These are phyloP conservation scores for Ophiothrix spiculata DNA, from an alignment of 35 echinoderm and acorn worm species.

Conservation along the genomic window DNA sequence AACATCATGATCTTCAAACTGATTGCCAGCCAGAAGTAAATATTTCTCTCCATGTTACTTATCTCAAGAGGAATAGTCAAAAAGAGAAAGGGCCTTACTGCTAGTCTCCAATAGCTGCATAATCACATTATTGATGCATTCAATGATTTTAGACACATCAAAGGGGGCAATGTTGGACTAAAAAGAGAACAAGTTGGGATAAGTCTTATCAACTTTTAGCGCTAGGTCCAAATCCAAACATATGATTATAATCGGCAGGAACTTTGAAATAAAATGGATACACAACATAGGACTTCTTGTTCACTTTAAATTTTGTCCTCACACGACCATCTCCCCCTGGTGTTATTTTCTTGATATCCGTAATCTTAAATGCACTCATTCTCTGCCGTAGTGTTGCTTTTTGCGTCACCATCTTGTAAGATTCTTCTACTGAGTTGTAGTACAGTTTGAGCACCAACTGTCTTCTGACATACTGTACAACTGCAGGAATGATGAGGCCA, in stretches of 20 bases:
- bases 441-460: conserved; percentile 69
- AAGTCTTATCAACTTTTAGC: too few relatives aligned
- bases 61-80: too few relatives aligned
- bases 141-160: too few relatives aligned
- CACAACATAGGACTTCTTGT: conserved; percentile 39
- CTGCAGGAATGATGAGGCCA: conserved; percentile 43
- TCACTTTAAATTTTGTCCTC: conserved; percentile 61
- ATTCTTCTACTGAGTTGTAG: conserved; percentile 57
- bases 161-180: too few relatives aligned
- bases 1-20: too few relatives aligned
- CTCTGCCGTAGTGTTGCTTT: conserved; percentile 19
- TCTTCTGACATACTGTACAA: conserved; percentile 35
- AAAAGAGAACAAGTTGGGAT: too few relatives aligned
- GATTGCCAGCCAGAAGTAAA: too few relatives aligned
- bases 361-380: conserved; percentile 12
- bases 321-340: too few relatives aligned
- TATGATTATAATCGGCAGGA: conserved; percentile 77
- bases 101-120: too few relatives aligned
- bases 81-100: too few relatives aligned
- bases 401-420: conserved; percentile 53
- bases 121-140: too few relatives aligned
- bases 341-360: conserved; percentile 37
- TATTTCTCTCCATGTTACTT: too few relatives aligned
- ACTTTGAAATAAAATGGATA: conserved; percentile 61
- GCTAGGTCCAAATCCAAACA: conserved; percentile 56